Conservation (phyloP, 1,140 invertebrate genomes). For the Zaprionus vittiger region DNA sequence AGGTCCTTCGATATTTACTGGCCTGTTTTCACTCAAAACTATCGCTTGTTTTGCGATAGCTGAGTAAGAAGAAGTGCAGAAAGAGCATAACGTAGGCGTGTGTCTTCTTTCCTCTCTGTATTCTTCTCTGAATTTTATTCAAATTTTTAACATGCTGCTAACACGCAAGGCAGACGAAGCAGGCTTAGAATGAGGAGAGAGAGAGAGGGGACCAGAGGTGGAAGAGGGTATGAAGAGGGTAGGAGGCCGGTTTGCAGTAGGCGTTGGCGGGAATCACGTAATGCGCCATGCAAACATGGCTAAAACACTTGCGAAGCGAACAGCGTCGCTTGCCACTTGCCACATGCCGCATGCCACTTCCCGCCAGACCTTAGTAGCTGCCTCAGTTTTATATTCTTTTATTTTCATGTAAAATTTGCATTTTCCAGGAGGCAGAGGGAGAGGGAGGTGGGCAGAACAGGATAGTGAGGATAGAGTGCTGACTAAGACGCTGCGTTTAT, state of each 20-base stretch:
- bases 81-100: neutral
- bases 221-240: neutral
- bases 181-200: neutral
- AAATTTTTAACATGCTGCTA: slow-evolving; percentile 75
- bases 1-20: too few relatives aligned
- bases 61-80: neutral
- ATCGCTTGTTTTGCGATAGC: neutral
- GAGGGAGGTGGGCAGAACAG: neutral
- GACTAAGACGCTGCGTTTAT: slow-evolving; percentile 60
- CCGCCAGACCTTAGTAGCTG: neutral
- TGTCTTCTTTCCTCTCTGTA: slow-evolving; percentile 8
- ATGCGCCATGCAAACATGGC: slow-evolving; percentile 79
- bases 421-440: slow-evolving; percentile 46
- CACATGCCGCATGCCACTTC: slow-evolving; percentile 20
- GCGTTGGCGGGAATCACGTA: slow-evolving; percentile 78
- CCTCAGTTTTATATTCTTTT: slow-evolving; percentile 42
- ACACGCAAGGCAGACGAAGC: slow-evolving; percentile 58
- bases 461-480: slow-evolving; percentile 5
- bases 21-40: neutral
- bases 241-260: slow-evolving; percentile 36
- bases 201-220: neutral
- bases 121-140: slow-evolving; percentile 59
- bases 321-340: neutral
- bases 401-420: slow-evolving; percentile 71
- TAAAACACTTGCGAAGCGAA: slow-evolving; percentile 72